Evolutionary conservation across 2,888 invertebrate genomes (phyloP).

Genomic region (Odontothrips loti): DNA sequence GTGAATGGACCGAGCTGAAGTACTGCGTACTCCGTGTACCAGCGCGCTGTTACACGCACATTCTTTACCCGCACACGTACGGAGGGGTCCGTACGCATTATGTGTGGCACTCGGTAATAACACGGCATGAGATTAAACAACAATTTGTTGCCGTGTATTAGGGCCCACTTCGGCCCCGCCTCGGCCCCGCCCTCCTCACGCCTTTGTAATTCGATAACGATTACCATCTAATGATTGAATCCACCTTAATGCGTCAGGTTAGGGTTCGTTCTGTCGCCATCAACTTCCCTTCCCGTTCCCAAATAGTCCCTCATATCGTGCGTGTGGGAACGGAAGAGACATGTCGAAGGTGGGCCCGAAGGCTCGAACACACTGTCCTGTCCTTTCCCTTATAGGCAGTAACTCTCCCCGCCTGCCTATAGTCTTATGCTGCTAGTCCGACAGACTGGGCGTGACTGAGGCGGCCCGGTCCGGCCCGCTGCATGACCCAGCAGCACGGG

Average conservation of each 20-base stretch:
- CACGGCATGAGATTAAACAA: slow-evolving; percentile 4
- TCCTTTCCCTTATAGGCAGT: too few species aligned
- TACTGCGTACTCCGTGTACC: too few species aligned
- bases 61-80: too few species aligned
- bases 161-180: background rate
- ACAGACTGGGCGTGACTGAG: too few species aligned
- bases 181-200: background rate
- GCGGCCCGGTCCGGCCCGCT: too few species aligned
- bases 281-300: background rate
- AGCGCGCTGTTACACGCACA: too few species aligned
- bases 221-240: slow-evolving; percentile 27
- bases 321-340: slow-evolving; percentile 9
- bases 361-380: background rate
- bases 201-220: slow-evolving; percentile 24
- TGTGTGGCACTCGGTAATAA: background rate
- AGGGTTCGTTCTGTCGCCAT: background rate
- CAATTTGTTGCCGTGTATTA: slow-evolving; percentile 19
- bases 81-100: too few species aligned
- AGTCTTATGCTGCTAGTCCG: too few species aligned
- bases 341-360: background rate
- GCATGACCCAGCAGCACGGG: too few species aligned
- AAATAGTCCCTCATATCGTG: background rate
- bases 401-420: too few species aligned
- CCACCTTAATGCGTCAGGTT: slow-evolving; percentile 4
- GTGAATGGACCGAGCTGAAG: too few species aligned